These are phyloP conservation scores for Pycnomerus fuliginosus DNA, from an alignment of 2,888 invertebrate species.

Conservation along the genomic window DNA sequence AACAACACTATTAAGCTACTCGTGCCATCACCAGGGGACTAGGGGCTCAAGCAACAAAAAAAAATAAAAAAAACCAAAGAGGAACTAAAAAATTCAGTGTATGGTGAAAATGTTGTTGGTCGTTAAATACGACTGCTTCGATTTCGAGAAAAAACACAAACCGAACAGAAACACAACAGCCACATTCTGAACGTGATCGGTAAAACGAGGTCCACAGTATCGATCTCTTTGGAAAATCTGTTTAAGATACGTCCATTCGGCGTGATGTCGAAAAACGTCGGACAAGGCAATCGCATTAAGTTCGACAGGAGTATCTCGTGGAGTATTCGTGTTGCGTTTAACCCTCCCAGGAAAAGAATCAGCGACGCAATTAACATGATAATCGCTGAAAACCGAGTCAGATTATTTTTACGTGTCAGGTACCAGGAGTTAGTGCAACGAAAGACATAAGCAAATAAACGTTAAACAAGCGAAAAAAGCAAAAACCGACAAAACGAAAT, in stretches of 20 bases:
- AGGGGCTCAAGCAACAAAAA: slow-evolving; percentile 1
- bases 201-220: slow-evolving; percentile 69
- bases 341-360: slow-evolving; percentile 66
- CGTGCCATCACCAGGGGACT: background rate
- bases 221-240: slow-evolving; percentile 75
- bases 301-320: slow-evolving; percentile 65
- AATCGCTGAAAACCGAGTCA: slow-evolving; percentile 57
- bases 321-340: slow-evolving; percentile 63
- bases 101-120: slow-evolving; percentile 12
- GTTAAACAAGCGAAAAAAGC: slow-evolving; percentile 9
- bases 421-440: slow-evolving; percentile 11
- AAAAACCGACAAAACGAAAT: slow-evolving; percentile 8
- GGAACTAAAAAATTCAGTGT: slow-evolving; percentile 2
- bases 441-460: slow-evolving; percentile 10
- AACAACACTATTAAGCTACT: background rate
- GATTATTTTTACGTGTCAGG: too few relatives aligned
- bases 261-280: slow-evolving; percentile 78
- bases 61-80: slow-evolving; percentile 2
- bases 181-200: slow-evolving; percentile 72
- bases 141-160: slow-evolving; percentile 47
- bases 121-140: slow-evolving; percentile 28
- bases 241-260: slow-evolving; percentile 78
- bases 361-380: slow-evolving; percentile 67
- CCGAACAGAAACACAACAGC: slow-evolving; percentile 67
- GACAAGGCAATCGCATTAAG: slow-evolving; percentile 66